A percentile compares a stretch with the other conserved stretches of the same genome.
phyloP scores from a whole-genome alignment of 2,797 vertebrate genomes.

The Lagodon rhomboides region DNA sequence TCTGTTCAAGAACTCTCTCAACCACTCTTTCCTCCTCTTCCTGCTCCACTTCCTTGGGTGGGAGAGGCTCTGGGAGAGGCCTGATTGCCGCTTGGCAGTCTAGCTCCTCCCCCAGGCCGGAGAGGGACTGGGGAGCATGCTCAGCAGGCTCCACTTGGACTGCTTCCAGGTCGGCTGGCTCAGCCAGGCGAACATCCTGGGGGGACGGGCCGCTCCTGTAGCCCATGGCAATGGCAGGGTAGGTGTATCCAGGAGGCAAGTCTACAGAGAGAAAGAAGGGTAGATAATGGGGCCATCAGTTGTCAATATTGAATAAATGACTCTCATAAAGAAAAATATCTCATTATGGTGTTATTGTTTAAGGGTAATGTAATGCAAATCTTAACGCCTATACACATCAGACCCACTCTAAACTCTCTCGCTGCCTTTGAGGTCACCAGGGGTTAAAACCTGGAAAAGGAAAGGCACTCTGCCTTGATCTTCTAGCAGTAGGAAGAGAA shows the following conservation, averaged over 20 bases:
- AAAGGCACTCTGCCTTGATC: conserved; percentile 57
- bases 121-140: conserved; percentile 88
- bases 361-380: conserved; percentile 11
- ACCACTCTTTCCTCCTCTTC: conserved; percentile 60
- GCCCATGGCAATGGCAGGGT: conserved; percentile 85
- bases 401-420: conserved; percentile 14
- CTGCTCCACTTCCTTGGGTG: conserved; percentile 70
- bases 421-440: conserved; percentile 25
- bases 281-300: conserved; percentile 15
- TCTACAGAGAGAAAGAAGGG: conserved; percentile 79
- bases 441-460: conserved; percentile 35
- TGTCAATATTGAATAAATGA: background rate
- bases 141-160: conserved; percentile 90
- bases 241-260: conserved; percentile 90
- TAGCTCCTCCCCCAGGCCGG: conserved; percentile 81
- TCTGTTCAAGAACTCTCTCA: conserved; percentile 65
- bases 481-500: conserved; percentile 33
- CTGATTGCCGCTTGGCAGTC: conserved; percentile 80
- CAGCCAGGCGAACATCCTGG: conserved; percentile 86
- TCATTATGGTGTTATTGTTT: background rate
- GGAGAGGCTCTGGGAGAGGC: conserved; percentile 75
- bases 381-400: conserved; percentile 19
- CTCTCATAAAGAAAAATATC: background rate
- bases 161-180: conserved; percentile 90
- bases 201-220: conserved; percentile 88